Conservation (phyloP, 2,888 invertebrate genomes). For the Xiphydria camelus region DNA sequence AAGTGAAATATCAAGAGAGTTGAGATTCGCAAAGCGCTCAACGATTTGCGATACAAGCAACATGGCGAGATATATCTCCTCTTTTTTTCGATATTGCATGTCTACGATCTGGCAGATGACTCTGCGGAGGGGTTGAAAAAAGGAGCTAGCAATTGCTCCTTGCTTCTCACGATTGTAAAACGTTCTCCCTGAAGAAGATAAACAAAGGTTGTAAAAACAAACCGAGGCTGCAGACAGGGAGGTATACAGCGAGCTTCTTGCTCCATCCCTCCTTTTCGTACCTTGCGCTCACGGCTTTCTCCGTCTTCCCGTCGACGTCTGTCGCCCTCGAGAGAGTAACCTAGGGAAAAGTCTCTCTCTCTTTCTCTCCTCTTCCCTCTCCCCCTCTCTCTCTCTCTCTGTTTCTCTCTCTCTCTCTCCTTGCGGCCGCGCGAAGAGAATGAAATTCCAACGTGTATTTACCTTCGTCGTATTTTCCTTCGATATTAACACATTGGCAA, state of each 20-base stretch:
- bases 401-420: not conserved
- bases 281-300: conserved; percentile 15
- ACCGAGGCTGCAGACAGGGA: no score
- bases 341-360: not conserved
- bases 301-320: conserved; percentile 5
- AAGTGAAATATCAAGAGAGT: no score
- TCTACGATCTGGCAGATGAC: no score
- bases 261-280: conserved; percentile 8
- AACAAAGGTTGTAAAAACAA: conserved; percentile 29
- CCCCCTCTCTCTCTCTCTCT: conserved; percentile 4
- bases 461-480: conserved; percentile 30
- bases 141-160: no score
- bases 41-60: no score
- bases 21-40: no score
- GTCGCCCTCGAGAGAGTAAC: not conserved
- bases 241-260: no score
- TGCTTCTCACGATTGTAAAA: conserved; percentile 22
- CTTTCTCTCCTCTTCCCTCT: not conserved
- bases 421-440: conserved; percentile 14
- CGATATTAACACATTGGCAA: conserved; percentile 34
- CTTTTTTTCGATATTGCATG: no score
- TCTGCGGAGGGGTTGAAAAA: not conserved
- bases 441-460: conserved; percentile 32
- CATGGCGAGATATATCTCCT: no score
- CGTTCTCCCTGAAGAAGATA: conserved; percentile 20